Conservation (phyloP, 2,888 invertebrate genomes). For the Cistogaster globosa region DNA sequence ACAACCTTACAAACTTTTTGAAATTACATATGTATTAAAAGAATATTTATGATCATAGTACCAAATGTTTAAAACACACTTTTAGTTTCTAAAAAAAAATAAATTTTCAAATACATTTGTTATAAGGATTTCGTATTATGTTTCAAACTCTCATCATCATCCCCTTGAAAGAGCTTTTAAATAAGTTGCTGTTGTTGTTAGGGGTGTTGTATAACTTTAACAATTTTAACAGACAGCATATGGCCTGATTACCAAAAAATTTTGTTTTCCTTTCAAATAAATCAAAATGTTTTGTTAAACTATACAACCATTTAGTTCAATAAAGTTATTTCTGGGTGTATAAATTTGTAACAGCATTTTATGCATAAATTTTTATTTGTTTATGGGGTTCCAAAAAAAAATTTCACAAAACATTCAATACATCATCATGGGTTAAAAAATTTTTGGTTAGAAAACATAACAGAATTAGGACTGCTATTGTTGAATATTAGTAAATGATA, state of each 20-base stretch:
- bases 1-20: not conserved
- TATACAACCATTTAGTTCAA: slow-evolving; percentile 47
- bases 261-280: slow-evolving; percentile 46
- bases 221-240: slow-evolving; percentile 62
- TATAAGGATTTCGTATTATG: slow-evolving; percentile 24
- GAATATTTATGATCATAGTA: slow-evolving; percentile 4
- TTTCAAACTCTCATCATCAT: slow-evolving; percentile 37
- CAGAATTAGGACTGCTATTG: slow-evolving; percentile 7
- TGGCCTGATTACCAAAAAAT: slow-evolving; percentile 40
- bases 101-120: slow-evolving; percentile 10
- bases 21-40: not conserved
- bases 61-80: not conserved
- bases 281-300: slow-evolving; percentile 59
- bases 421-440: slow-evolving; percentile 14
- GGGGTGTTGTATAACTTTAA: slow-evolving; percentile 20
- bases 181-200: not conserved
- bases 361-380: slow-evolving; percentile 30
- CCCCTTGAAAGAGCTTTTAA: slow-evolving; percentile 12
- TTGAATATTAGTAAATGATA: slow-evolving; percentile 23
- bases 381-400: slow-evolving; percentile 21
- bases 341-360: slow-evolving; percentile 39
- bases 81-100: not conserved
- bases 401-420: not conserved
- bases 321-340: slow-evolving; percentile 40
- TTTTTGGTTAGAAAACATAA: not conserved